Conservation (phyloP, 2,113 vertebrate genomes). For the Rhabdornis inornatus region DNA sequence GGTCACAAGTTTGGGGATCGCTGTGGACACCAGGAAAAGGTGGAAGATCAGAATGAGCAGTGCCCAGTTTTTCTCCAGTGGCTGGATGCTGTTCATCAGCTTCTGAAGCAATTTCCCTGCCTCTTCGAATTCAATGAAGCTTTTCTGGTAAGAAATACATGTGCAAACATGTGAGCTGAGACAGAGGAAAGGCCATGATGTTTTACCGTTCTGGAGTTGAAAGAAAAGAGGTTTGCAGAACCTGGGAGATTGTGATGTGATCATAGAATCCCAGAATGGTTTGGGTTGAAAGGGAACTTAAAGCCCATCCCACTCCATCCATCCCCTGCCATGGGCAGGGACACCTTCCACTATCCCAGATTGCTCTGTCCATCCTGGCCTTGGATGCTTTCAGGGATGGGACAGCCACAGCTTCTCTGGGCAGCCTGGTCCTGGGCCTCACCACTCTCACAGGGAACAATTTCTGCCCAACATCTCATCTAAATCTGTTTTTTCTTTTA, state of each 20-base stretch:
- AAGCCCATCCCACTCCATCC: fast-evolving
- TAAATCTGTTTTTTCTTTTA: background rate
- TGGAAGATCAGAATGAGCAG: conserved; percentile 93
- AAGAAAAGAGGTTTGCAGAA: background rate
- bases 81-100: conserved; percentile 96
- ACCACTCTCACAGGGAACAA: background rate
- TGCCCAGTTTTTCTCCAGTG: conserved; percentile 98
- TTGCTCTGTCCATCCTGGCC: background rate
- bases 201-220: background rate
- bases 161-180: background rate
- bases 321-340: background rate
- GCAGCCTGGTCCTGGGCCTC: background rate
- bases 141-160: conserved; percentile 83
- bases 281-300: background rate
- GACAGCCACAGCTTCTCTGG: background rate
- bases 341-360: background rate
- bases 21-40: conserved; percentile 95
- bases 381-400: background rate
- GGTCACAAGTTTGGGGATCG: conserved; percentile 98
- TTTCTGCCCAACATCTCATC: background rate
- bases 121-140: conserved; percentile 97
- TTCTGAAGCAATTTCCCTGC: conserved; percentile 97
- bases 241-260: background rate
- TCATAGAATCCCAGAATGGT: background rate
- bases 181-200: background rate